Evolutionary conservation across 2,797 vertebrate species (phyloP), one percentile per base, ranked within the genome.

Genomic region (Parambassis ranga): DNA sequence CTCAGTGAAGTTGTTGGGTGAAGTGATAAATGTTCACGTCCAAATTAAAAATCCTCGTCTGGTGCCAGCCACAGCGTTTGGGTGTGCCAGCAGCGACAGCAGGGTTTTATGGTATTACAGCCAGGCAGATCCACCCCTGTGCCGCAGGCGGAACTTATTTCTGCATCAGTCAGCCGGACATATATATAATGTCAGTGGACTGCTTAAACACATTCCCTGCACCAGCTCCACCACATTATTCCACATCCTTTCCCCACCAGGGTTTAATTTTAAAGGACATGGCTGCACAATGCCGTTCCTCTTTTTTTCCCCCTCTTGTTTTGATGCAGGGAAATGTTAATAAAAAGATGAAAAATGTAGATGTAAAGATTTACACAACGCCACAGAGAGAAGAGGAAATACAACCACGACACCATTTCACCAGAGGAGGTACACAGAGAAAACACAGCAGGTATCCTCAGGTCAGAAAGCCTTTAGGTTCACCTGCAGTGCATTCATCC

Each of bases 21-120:
- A 32, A 80, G 56, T 69, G 71, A 82, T 79, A 63, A 66, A 71
- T 55, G 62, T 52, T 67, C 35, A 32, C 53, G 53, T 77, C 44
- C 70, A 71, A 75, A 82, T 77, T 70, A 76, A 74, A 69, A 63
- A 57, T 39, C 7, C 49, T 51, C 5, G 4, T 65, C 37, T 3
- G 37, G 52, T 70, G 68, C 58, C 72, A 77, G 71, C 76, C 68
- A 31, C 55, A 19, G 57, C 10, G 55, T 55, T 22, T n/a, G 53
- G 46, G 43, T 36, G 62, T 7, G 39, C 30, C 56, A 18, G 50
- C 19, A 59, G 64, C 51, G 46, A 23, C 71, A 66, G 65, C 70
- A 65, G 65, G 62, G 44, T 52, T 81, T 79, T 58, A 86, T 60
- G 43, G 65, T 43, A 27, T 64, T 46, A 42, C 13, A 58, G 49